Evolutionary conservation across 2,888 invertebrate genomes (phyloP).

Genomic region (Leptopterna dolabrata): DNA sequence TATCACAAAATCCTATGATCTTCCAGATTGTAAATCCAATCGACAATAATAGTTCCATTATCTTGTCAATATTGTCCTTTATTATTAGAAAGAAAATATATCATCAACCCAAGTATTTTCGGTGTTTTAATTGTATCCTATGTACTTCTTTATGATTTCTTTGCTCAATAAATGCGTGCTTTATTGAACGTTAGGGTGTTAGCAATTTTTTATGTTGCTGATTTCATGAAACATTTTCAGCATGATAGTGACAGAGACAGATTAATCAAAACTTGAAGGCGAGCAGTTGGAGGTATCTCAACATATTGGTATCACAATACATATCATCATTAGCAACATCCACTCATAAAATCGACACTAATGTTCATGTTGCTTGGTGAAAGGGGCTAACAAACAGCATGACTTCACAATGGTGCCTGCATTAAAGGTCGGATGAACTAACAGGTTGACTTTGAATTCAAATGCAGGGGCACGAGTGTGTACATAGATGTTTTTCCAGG

Average conservation of each 20-base stretch:
- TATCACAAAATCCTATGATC: slow-evolving; percentile 41
- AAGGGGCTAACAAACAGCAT: neutral
- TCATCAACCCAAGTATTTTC: neutral
- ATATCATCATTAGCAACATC: neutral
- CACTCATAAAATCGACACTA: neutral
- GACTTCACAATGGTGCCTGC: neutral
- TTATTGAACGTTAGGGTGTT: too few species aligned
- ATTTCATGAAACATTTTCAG: too few species aligned
- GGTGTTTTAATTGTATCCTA: neutral
- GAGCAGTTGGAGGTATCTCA: too few species aligned
- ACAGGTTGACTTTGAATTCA: neutral
- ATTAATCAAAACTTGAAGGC: too few species aligned
- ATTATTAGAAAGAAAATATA: slow-evolving; percentile 24
- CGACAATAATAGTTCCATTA: slow-evolving; percentile 47
- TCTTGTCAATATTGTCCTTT: slow-evolving; percentile 18
- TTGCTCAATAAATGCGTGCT: too few species aligned
- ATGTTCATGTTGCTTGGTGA: neutral
- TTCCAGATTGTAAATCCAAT: slow-evolving; percentile 38
- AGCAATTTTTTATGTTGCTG: too few species aligned
- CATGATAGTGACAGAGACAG: too few species aligned
- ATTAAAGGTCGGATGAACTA: neutral
- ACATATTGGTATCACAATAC: too few species aligned
- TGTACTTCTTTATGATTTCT: too few species aligned
- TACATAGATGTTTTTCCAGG: slow-evolving; percentile 6
- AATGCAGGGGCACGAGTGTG: neutral